Percentiles rank a stretch among this genome's conserved stretches.
Evolutionary conservation across 2,113 vertebrate species (phyloP).

Genomic region (Sporophila hypoxantha): DNA sequence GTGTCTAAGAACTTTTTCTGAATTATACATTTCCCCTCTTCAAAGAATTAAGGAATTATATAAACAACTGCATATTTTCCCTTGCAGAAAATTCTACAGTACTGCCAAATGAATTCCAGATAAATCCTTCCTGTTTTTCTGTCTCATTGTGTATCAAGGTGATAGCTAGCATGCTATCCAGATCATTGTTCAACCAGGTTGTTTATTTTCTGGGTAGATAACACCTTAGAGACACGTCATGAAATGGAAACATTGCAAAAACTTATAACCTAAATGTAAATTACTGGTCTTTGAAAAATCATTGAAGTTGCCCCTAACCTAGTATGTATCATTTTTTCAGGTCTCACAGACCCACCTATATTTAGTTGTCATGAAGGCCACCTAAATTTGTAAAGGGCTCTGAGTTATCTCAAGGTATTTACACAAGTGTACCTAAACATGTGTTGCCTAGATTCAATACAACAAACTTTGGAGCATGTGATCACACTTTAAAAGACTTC

Average conservation of each 20-base stretch:
- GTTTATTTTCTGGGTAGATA: not conserved
- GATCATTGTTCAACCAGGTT: not conserved
- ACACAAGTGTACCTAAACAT: not conserved
- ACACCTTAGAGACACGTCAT: not conserved
- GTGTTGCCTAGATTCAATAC: not conserved
- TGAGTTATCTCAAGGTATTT: slow-evolving; percentile 11
- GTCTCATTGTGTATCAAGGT: not conserved
- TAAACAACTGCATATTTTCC: not conserved
- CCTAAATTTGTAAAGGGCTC: not conserved
- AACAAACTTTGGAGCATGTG: not conserved
- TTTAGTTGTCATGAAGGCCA: not conserved
- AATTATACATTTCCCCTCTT: not conserved
- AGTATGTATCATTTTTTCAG: not conserved
- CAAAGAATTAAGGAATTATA: not conserved
- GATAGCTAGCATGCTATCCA: not conserved
- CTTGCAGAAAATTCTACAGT: not conserved
- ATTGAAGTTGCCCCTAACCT: not conserved
- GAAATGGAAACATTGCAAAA: not conserved
- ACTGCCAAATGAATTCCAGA: not conserved
- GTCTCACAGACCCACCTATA: not conserved
- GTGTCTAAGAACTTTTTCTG: not conserved
- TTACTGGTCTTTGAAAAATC: not conserved
- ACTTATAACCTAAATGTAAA: not conserved
- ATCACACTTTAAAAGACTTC: not conserved
- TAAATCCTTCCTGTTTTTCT: not conserved